Evolutionary conservation across 2,797 vertebrate genomes (phyloP), one percentile per base, ranked within the genome.

Genomic region (Loris lydekkerianus): DNA sequence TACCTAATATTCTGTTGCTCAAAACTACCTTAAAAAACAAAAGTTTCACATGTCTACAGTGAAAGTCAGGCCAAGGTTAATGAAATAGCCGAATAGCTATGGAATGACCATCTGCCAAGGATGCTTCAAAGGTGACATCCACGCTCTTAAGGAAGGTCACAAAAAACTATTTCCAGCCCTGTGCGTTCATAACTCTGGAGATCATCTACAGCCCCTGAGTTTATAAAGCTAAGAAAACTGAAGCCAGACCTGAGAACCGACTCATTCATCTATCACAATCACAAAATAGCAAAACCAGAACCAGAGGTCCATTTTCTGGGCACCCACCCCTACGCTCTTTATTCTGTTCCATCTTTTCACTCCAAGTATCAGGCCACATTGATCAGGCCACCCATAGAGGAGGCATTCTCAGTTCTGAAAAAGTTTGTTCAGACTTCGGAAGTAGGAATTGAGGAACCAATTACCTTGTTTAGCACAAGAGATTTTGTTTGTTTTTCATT

Each of bases 401-500:
- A 81, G 58, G 40, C 37, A 85, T 43, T 75, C 49, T 86, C 78
- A 3, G 31, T 77, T 72, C 46, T 46, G 11, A 81, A 67, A 67
- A 46, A 86, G 34, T 82, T 75, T 31, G 70, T 81, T 73, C 53
- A 73, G 63, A 90, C 18, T 43, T 90, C 10, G 69, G 23, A 65
- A 88, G 53, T 1, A 93, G 46, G 23, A 29, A 4, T 72, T 53
- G 17, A 49, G 49, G 61, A 86, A 63, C 27, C 29, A 86, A 87
- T 15, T 58, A 72, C 34, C 70, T 58, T 93, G 29, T 67, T 85
- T 10, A 17, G 43, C 20, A 81, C 31, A 49, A 88, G 15, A 86
- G 53, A 72, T 73, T 80, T 65, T 82, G 63, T 58, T 81, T 78
- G 61, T 65, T 96, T 86, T 95, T 95, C 85, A 85, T n/a, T 85